Evolutionary conservation across 2,797 vertebrate species (phyloP).

Genomic region (Neopelma chrysocephalum): DNA sequence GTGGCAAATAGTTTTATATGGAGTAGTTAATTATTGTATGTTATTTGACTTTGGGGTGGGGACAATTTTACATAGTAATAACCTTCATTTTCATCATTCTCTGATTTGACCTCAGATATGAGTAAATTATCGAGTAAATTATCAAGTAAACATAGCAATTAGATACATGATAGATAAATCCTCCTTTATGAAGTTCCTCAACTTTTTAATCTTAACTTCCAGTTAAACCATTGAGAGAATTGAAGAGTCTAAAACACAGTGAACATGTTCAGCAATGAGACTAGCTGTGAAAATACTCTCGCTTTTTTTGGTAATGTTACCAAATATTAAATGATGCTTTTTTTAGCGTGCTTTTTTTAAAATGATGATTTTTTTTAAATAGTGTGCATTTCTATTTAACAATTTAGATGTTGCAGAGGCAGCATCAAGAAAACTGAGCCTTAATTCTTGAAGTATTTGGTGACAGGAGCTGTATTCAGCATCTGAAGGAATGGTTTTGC

Average conservation of each 20-base stretch:
- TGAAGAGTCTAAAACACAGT: slow-evolving; percentile 40
- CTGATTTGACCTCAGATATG: not conserved
- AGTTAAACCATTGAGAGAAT: slow-evolving; percentile 41
- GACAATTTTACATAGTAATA: not conserved
- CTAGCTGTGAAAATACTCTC: slow-evolving; percentile 37
- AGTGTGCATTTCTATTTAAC: not conserved
- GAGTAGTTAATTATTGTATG: not conserved
- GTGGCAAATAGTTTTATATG: not conserved
- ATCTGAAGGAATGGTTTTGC: not conserved
- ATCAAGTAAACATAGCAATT: not conserved
- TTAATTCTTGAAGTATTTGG: not conserved
- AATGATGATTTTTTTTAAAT: not conserved
- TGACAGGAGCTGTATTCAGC: not conserved
- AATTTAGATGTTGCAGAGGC: not conserved
- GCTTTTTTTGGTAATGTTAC: slow-evolving; percentile 40
- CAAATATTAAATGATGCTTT: slow-evolving; percentile 32
- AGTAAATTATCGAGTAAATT: not conserved
- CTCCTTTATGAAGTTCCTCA: slow-evolving; percentile 19
- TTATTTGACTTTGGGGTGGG: not conserved
- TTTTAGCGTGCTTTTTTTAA: not conserved
- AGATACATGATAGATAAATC: not conserved
- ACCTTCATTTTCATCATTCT: not conserved
- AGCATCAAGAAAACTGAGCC: not conserved
- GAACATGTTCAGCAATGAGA: slow-evolving; percentile 32
- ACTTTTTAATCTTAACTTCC: slow-evolving; percentile 48